Percentiles rank a stretch among this genome's conserved stretches.
phyloP scores from a whole-genome alignment of 53 echinoderm and acorn worm species.

The Antedon mediterranea region DNA sequence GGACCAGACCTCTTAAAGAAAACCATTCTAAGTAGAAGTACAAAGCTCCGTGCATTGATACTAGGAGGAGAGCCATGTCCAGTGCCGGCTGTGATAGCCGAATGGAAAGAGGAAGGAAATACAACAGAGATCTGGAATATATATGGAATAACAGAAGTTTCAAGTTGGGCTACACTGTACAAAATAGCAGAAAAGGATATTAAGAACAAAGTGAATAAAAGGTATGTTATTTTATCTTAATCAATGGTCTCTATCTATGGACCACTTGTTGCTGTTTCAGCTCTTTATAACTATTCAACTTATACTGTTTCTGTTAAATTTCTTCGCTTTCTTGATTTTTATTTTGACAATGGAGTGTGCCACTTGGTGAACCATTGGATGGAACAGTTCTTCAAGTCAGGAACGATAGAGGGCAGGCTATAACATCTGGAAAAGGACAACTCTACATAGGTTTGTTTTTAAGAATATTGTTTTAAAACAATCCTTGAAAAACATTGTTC shows the following conservation, averaged over 20 bases:
- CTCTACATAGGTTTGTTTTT: constrained; percentile 58
- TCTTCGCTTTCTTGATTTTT: too few relatives aligned
- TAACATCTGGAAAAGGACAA: constrained; percentile 38
- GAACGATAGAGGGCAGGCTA: constrained; percentile 22
- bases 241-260: too few relatives aligned
- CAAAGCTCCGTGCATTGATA: constrained; percentile 37
- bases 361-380: constrained; percentile 48
- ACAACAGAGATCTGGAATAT: constrained; percentile 61
- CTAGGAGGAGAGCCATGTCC: constrained; percentile 91
- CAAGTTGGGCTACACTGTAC: constrained; percentile 71
- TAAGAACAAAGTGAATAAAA: constrained; percentile 2
- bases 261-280: too few relatives aligned
- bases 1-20: constrained; percentile 7
- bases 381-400: constrained; percentile 51
- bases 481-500: too few relatives aligned
- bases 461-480: not conserved
- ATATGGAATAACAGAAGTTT: constrained; percentile 89
- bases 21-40: constrained; percentile 21
- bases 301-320: too few relatives aligned
- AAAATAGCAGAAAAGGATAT: constrained; percentile 27
- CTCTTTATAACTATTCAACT: too few relatives aligned
- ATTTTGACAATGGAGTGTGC: constrained; percentile 27
- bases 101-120: constrained; percentile 48
- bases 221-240: constrained; percentile 5
- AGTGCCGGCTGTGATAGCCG: constrained; percentile 26